Percentiles rank a stretch among this genome's conserved stretches.
Conservation (phyloP, 2,797 vertebrate species). For the Petrocephalus schoutedeni region DNA sequence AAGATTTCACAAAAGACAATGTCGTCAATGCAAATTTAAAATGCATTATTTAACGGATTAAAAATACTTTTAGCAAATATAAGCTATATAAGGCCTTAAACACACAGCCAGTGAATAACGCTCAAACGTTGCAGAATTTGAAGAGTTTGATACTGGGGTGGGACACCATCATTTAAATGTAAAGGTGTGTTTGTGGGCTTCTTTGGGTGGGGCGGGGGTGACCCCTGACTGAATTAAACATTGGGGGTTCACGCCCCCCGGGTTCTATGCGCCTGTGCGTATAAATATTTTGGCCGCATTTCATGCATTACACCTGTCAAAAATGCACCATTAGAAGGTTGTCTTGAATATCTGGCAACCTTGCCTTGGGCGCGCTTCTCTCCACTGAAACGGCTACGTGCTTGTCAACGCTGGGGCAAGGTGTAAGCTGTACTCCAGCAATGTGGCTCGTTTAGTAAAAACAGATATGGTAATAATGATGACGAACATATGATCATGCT, state of each 20-base stretch:
- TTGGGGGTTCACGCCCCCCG: background rate
- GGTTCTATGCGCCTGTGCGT: background rate
- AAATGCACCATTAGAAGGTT: background rate
- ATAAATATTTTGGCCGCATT: background rate
- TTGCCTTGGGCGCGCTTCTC: constrained; percentile 36
- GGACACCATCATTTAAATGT: background rate
- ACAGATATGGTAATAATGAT: background rate
- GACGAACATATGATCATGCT: background rate
- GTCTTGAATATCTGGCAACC: constrained; percentile 34
- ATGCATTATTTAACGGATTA: background rate
- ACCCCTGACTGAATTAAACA: background rate
- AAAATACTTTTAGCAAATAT: background rate
- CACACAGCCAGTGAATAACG: background rate
- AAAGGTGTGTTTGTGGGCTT: background rate
- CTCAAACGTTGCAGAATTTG: background rate
- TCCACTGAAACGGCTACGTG: background rate
- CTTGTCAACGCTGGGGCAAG: background rate
- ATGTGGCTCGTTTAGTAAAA: background rate
- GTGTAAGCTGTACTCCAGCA: background rate
- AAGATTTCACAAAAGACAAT: background rate
- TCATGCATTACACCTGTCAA: constrained; percentile 5
- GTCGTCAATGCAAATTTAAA: background rate
- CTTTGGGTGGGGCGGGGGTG: background rate
- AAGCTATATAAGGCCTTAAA: background rate
- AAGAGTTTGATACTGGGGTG: background rate